These are phyloP conservation scores for Gila orcuttii DNA, from an alignment of 2,113 vertebrate genomes.

Conservation along the genomic window DNA sequence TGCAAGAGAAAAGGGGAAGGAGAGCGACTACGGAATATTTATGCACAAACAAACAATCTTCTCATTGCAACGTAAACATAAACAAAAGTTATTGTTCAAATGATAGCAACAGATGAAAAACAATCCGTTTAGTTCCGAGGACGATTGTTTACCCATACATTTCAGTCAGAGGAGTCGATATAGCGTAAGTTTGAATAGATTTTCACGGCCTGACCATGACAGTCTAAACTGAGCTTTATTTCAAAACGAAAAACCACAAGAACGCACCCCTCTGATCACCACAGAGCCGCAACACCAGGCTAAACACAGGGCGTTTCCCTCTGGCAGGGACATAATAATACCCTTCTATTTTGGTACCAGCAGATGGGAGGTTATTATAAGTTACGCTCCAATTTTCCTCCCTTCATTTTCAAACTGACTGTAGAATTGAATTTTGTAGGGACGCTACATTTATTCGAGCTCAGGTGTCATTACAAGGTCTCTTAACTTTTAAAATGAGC, in stretches of 20 bases:
- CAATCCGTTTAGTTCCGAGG: not conserved
- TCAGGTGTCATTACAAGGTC: slow-evolving; percentile 48
- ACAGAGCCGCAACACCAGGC: slow-evolving; percentile 74
- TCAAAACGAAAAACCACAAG: slow-evolving; percentile 65
- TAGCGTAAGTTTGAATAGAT: not conserved
- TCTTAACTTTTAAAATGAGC: slow-evolving; percentile 43
- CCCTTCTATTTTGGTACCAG: slow-evolving; percentile 77
- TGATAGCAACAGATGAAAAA: not conserved
- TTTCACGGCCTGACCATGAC: slow-evolving; percentile 67
- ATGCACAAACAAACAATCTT: slow-evolving; percentile 38
- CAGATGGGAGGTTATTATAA: slow-evolving; percentile 75
- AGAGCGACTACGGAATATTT: not conserved
- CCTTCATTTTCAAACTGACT: slow-evolving; percentile 70
- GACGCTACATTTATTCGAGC: slow-evolving; percentile 47
- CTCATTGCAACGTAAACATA: slow-evolving; percentile 15
- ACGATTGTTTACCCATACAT: slow-evolving; percentile 4
- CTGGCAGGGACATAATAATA: slow-evolving; percentile 76
- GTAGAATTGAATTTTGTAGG: slow-evolving; percentile 65
- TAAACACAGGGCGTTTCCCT: slow-evolving; percentile 81
- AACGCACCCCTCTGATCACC: slow-evolving; percentile 76
- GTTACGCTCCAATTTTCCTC: slow-evolving; percentile 70
- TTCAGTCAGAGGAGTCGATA: not conserved
- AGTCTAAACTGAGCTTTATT: slow-evolving; percentile 76
- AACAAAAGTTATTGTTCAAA: slow-evolving; percentile 12
- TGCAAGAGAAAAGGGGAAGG: slow-evolving; percentile 1